Evolutionary conservation across 2,797 vertebrate genomes (phyloP).

Genomic region (Neosalanx taihuensis): DNA sequence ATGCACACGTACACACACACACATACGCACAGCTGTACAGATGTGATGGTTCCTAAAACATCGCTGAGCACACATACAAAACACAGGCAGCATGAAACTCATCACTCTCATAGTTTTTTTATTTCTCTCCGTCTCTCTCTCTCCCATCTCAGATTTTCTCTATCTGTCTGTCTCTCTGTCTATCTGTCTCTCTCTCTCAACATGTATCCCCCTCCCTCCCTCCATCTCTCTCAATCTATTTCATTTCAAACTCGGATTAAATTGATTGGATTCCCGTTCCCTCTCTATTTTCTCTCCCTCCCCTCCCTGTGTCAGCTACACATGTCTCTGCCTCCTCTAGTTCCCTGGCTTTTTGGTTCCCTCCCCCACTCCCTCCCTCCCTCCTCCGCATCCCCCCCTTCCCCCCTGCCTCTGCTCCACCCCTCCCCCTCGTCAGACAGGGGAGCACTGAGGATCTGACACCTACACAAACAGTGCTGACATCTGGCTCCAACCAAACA

Average conservation of each 20-base stretch:
- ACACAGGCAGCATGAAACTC: too few species aligned
- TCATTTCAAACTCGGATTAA: too few species aligned
- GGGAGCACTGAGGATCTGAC: slow-evolving; percentile 39
- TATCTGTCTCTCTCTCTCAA: not conserved
- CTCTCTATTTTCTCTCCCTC: not conserved
- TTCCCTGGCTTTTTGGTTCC: not conserved
- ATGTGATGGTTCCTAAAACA: too few species aligned
- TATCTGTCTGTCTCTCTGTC: not conserved
- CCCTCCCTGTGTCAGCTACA: too few species aligned
- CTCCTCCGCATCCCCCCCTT: not conserved
- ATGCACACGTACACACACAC: slow-evolving; percentile 7
- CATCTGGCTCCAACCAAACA: slow-evolving; percentile 48
- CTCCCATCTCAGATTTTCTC: too few species aligned
- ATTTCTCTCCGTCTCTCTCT: not conserved
- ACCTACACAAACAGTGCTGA: slow-evolving; percentile 50
- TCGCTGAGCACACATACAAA: too few species aligned
- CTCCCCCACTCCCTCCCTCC: not conserved
- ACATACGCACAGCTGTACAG: not conserved
- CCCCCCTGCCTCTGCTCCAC: slow-evolving; percentile 14
- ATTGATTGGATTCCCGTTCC: not conserved
- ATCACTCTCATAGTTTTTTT: not conserved
- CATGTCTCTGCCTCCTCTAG: too few species aligned
- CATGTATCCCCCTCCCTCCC: too few species aligned
- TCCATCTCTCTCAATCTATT: not conserved
- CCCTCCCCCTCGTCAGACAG: not conserved